Conservation (phyloP, 2,113 vertebrate species). For the Chinchilla lanigera region DNA sequence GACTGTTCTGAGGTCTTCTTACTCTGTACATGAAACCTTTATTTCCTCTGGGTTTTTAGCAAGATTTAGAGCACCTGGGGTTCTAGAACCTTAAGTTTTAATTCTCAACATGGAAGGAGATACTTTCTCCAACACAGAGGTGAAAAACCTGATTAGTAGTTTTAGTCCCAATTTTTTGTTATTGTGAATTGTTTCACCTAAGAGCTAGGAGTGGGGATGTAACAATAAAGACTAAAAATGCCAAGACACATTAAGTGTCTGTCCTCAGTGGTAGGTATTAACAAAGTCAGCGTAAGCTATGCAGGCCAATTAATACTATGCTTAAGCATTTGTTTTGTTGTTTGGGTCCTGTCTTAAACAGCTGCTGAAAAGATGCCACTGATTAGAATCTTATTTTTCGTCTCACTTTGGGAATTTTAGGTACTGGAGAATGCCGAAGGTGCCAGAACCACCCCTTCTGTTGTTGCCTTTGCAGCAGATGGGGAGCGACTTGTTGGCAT, state of each 20-base stretch:
- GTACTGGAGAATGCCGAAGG: constrained; percentile 98
- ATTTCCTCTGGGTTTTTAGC: not conserved
- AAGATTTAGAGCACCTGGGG: not conserved
- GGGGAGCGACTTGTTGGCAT: constrained; percentile 97
- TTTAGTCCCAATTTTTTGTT: not conserved
- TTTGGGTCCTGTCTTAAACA: not conserved
- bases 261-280: not conserved
- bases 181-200: constrained; percentile 3
- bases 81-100: not conserved
- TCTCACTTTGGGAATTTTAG: constrained; percentile 82
- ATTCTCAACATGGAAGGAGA: not conserved
- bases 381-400: not conserved
- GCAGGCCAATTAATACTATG: rapidly evolving
- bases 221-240: not conserved
- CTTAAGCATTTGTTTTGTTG: not conserved
- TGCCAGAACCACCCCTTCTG: constrained; percentile 96
- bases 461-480: constrained; percentile 95
- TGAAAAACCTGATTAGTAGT: not conserved
- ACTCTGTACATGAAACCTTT: not conserved
- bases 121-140: not conserved
- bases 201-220: not conserved
- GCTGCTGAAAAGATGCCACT: not conserved
- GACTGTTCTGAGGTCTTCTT: not conserved
- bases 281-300: not conserved
- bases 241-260: not conserved